These are phyloP conservation scores for Scomberomorus guttatus DNA, from an alignment of 2,797 vertebrate species.

Conservation along the genomic window DNA sequence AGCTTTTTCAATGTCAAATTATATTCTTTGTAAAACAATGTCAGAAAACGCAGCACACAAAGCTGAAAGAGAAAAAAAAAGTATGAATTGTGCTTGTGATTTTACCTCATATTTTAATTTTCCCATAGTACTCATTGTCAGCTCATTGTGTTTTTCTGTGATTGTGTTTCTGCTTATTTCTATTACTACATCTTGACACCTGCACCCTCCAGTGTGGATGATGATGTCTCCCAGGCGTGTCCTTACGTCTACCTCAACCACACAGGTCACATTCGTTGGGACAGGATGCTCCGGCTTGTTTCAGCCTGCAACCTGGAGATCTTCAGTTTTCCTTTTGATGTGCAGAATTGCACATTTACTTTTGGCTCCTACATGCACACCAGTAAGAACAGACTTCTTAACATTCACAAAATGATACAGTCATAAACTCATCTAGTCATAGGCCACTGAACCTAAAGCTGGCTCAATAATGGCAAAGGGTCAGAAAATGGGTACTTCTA, in stretches of 20 bases:
- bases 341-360: conserved; percentile 88
- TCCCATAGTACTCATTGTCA: not conserved
- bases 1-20: too few relatives aligned
- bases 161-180: not conserved
- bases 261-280: conserved; percentile 87
- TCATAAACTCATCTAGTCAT: not conserved
- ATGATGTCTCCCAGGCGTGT: conserved; percentile 86
- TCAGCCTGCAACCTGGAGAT: conserved; percentile 87
- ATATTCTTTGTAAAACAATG: not conserved
- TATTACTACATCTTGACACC: not conserved
- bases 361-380: conserved; percentile 88
- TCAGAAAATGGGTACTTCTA: not conserved
- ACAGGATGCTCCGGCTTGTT: conserved; percentile 86
- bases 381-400: conserved; percentile 71
- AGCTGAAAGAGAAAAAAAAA: not conserved
- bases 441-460: not conserved
- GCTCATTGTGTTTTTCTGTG: not conserved
- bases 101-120: not conserved
- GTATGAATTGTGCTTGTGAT: not conserved
- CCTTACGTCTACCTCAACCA: conserved; percentile 88
- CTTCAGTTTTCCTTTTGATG: conserved; percentile 89
- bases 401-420: not conserved
- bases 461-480: not conserved
- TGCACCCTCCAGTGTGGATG: conserved; percentile 82
- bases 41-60: not conserved